A percentile compares a stretch with the other conserved stretches of the same genome.
Conservation (phyloP, 2,888 invertebrate species). For the Drosophila mulleri region DNA sequence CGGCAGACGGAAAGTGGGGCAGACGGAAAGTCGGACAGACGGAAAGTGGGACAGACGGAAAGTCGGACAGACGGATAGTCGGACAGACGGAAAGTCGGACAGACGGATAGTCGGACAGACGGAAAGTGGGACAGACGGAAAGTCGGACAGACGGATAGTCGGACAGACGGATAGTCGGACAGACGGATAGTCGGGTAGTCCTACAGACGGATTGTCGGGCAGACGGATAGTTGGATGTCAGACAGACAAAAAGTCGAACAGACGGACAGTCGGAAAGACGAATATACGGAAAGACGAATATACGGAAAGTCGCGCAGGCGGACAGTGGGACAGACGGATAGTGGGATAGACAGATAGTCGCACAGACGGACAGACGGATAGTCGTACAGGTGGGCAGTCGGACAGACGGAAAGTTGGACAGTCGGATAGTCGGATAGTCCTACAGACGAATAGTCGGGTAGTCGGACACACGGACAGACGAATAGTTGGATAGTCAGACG, state of each 20-base stretch:
- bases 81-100: neutral
- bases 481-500: neutral
- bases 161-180: neutral
- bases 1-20: rapidly evolving
- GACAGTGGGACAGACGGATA: neutral
- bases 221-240: neutral
- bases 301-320: rapidly evolving
- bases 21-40: neutral
- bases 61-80: neutral
- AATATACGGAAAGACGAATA: neutral
- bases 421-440: too few species aligned
- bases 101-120: neutral
- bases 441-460: too few species aligned
- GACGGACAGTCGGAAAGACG: neutral
- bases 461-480: too few species aligned
- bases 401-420: too few species aligned
- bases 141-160: neutral
- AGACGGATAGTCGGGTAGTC: too few species aligned
- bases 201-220: too few species aligned
- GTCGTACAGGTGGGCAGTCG: too few species aligned
- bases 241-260: neutral
- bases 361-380: neutral
- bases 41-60: neutral
- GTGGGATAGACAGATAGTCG: neutral
- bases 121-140: neutral